Base-by-base conservation (phyloP, 23 tunicate genomes). In the Oikopleura albicans region DNA sequence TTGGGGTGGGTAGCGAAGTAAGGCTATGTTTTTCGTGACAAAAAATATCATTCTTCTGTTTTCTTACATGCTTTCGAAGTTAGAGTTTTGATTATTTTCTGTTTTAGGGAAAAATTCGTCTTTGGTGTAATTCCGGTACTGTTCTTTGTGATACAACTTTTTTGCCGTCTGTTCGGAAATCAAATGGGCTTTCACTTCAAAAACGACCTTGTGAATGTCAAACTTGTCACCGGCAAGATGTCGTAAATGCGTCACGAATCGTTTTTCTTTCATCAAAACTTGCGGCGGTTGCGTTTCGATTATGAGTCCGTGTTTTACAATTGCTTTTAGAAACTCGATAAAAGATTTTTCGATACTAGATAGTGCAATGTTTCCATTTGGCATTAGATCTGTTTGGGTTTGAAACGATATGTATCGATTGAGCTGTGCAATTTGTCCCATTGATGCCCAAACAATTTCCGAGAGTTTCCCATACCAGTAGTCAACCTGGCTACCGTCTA, bases 191-290 rank as follows among this genome's bases (percentile, higher is more conserved):
- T 29, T 63, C 28, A 84, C 79, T 41, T 39, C 4, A 35, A 84
- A 36, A 2, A 40, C 31, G 29, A 90, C 90, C 40, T 87, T 89
- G 63, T 90, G 95, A 84, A 86, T 88, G 56, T 83, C 84, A 16
- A 91, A 83, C 4, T 86, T 91, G 83, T 87, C 87, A 0, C 91
- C 91, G 39, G 88, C 88, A 0, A 91, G 86, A 85, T 90, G 99
- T 22, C 96, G 86, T 33, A 95, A 41, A 38, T 84, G 83, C 41
- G 90, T 85, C 16, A 66, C 87, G 79, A 95, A 95, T 79, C 94
- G 87, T 57, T 95, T 95, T 40, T 95, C 99, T 83, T 95, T 95
- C 99, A 95, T 95, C 40, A 95, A 66, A 83, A 95, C 99, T 87
- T 95, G 99, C 0, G 96, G 91, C n/a, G 99, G 96, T 39, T 95